Evolutionary conservation across 2,113 vertebrate species (phyloP).

Genomic region (Crypturellus undulatus): DNA sequence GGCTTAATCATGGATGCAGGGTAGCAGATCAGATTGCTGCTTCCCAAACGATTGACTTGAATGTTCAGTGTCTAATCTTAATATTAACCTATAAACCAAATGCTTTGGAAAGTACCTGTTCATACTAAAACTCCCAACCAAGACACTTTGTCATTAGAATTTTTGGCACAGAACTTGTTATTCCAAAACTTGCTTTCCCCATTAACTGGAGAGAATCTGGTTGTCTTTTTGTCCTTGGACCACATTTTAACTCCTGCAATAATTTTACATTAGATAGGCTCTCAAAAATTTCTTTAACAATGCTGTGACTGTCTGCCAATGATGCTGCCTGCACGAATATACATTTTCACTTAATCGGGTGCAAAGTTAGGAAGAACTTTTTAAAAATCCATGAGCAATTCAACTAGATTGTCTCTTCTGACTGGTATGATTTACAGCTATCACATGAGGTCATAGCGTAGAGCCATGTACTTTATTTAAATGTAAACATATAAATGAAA

Average conservation of each 20-base stretch:
- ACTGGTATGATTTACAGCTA: background rate
- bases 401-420: background rate
- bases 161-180: background rate
- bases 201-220: slow-evolving; percentile 18
- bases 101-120: slow-evolving; percentile 30
- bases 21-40: background rate
- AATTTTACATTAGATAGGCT: slow-evolving; percentile 14
- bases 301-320: background rate
- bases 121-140: background rate
- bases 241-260: background rate
- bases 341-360: background rate
- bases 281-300: slow-evolving; percentile 26
- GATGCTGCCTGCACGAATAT: background rate
- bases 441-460: background rate
- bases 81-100: slow-evolving; percentile 50
- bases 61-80: slow-evolving; percentile 32
- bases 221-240: slow-evolving; percentile 14
- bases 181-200: slow-evolving; percentile 24
- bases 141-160: slow-evolving; percentile 6
- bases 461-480: background rate
- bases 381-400: background rate
- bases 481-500: background rate
- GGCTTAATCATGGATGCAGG: background rate
- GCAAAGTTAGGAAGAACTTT: slow-evolving; percentile 1
- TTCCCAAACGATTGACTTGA: background rate